Evolutionary conservation across 2,113 vertebrate species (phyloP).

Genomic region (Pipa parva): DNA sequence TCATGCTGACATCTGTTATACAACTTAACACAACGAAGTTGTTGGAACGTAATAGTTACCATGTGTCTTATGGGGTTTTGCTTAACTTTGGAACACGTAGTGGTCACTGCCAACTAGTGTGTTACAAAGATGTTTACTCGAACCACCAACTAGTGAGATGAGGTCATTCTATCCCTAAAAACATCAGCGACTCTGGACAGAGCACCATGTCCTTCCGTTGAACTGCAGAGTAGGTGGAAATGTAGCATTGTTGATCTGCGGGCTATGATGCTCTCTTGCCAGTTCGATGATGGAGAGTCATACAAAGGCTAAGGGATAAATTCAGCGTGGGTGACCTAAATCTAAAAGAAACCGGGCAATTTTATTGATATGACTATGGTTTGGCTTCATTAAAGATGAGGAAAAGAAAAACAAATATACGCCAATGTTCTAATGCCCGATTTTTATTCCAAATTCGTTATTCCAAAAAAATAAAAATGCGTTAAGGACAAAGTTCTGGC

Average conservation of each 20-base stretch:
- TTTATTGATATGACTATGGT: no score
- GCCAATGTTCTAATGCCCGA: no score
- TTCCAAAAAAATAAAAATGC: no score
- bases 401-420: no score
- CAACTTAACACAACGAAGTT: slow-evolving; percentile 15
- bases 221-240: slow-evolving; percentile 13
- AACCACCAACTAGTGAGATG: slow-evolving; percentile 2
- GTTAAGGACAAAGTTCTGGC: no score
- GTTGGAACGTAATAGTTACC: slow-evolving; percentile 30
- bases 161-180: slow-evolving; percentile 6
- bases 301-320: no score
- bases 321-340: no score
- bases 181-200: slow-evolving; percentile 12
- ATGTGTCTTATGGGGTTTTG: slow-evolving; percentile 5
- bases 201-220: slow-evolving; percentile 13
- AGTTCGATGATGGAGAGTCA: no score
- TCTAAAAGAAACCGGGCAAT: no score
- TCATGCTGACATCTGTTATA: slow-evolving; percentile 30
- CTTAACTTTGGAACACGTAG: background rate
- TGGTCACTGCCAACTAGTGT: slow-evolving; percentile 15
- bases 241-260: background rate
- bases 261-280: no score
- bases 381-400: no score
- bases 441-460: no score
- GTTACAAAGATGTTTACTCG: slow-evolving; percentile 11